Percentiles rank a stretch among this genome's conserved stretches.
These are phyloP conservation scores for Perdita meconis DNA, from an alignment of 2,888 invertebrate species.

Conservation along the genomic window DNA sequence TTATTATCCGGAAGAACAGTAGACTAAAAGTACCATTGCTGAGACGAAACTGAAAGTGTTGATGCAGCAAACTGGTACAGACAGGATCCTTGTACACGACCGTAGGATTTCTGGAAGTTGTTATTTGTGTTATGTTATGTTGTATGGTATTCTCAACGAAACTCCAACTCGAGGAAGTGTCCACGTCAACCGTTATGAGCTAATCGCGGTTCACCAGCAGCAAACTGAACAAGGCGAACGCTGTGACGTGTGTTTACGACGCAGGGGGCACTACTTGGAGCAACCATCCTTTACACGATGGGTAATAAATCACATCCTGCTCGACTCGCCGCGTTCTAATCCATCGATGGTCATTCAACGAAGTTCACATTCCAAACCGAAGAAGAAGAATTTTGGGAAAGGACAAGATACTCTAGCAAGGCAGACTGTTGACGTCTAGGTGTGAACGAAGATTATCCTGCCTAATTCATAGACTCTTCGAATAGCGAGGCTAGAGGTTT, in stretches of 20 bases:
- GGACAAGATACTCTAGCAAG: constrained; percentile 26
- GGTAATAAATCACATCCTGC: constrained; percentile 77
- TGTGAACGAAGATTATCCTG: constrained; percentile 20
- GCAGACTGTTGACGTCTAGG: constrained; percentile 33
- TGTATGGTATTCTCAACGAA: constrained; percentile 24
- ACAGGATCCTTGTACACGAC: constrained; percentile 37
- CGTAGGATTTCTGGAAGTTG: constrained; percentile 16
- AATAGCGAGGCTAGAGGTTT: constrained; percentile 22
- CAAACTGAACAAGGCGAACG: constrained; percentile 67
- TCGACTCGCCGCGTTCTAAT: constrained; percentile 58
- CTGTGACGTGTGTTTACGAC: constrained; percentile 78
- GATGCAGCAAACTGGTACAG: constrained; percentile 18
- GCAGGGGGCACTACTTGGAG: constrained; percentile 72
- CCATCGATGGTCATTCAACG: constrained; percentile 10
- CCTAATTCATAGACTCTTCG: constrained; percentile 6
- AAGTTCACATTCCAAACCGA: constrained; percentile 64
- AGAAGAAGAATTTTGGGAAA: constrained; percentile 21
- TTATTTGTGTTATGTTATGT: too few relatives aligned
- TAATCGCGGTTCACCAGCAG: constrained; percentile 73
- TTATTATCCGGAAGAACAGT: too few relatives aligned
- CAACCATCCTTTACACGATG: constrained; percentile 57
- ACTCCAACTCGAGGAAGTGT: constrained; percentile 49
- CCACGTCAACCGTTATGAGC: constrained; percentile 59
- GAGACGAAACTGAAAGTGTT: constrained; percentile 39
- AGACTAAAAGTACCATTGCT: too few relatives aligned